Evolutionary conservation across 2,797 vertebrate genomes (phyloP), one percentile per base, ranked within the genome.

Genomic region (Serranus cabrilla): DNA sequence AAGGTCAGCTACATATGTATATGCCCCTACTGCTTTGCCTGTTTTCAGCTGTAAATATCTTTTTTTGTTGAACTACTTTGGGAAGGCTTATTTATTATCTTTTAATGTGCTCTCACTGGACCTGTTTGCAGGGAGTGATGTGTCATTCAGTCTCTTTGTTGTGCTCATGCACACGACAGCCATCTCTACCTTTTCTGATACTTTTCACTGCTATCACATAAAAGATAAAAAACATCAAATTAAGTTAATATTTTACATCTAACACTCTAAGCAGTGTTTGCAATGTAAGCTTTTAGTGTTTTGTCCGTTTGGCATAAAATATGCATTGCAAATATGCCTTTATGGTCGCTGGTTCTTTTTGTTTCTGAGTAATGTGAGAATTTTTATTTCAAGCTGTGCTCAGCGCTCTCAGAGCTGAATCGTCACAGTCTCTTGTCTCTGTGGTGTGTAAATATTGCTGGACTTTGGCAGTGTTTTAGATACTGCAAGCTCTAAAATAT

Each of bases 381-480:
- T 71, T 65, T 40, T 63, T 34, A 49, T 70, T n/a, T 63, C 43
- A 49, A 27, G 54, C 63, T 21, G 47, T 3, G 11, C 69, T 68
- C 64, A 37, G 34, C 40, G 6, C 61, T 84, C 40, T 55, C 56
- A 31, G 49, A 76, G 74, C 51, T 55, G 10, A 56, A 27, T 27
- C 4, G 69, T 71, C 40, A 47, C 37, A 37, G 63, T 63, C 72
- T 79, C 60, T 86, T 80, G 83, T 91, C 59, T 85, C 69, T 85
- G 68, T 76, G 76, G 84, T 89, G 86, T 94, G 92, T 93, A 94
- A 92, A 94, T 94, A 93, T 88, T 71, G 69, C 79, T 85, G 83
- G 80, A 87, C 81, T 89, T 76, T 91, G 87, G 81, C 86, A 82
- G 81, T 52, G 78, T 79, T 61, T 81, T 86, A 77, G 81, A 83